Conservation (phyloP, 1,140 invertebrate genomes). For the Cyclina sinensis region DNA sequence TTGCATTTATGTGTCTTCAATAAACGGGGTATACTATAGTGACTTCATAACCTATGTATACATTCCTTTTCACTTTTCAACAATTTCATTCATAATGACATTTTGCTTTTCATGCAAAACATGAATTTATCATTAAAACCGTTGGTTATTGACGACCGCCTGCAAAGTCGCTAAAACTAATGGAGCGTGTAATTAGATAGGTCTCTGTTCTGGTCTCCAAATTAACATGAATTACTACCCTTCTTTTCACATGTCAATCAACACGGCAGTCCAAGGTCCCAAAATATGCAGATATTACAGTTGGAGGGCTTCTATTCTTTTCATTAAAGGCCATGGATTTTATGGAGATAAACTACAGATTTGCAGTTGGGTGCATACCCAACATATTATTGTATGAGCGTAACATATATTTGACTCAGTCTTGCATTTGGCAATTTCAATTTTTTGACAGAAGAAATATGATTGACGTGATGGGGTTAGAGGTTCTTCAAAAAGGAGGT, state of each 20-base stretch:
- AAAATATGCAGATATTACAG: constrained; percentile 35
- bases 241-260: constrained; percentile 46
- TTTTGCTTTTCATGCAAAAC: constrained; percentile 20
- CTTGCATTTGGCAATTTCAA: constrained; percentile 7
- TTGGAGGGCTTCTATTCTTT: constrained; percentile 29
- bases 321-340: constrained; percentile 12
- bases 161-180: constrained; percentile 30
- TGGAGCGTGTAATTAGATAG: constrained; percentile 33
- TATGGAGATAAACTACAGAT: constrained; percentile 4
- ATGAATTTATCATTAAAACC: constrained; percentile 17
- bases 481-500: constrained; percentile 14
- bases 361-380: constrained; percentile 25
- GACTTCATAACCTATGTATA: no score
- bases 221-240: constrained; percentile 35
- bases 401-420: constrained; percentile 15
- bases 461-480: constrained; percentile 10
- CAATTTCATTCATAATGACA: not conserved
- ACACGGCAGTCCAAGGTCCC: constrained; percentile 10
- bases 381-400: not conserved
- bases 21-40: no score
- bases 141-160: constrained; percentile 23
- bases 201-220: constrained; percentile 12
- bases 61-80: not conserved
- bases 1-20: no score
- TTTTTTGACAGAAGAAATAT: constrained; percentile 16